A percentile compares a stretch with the other conserved stretches of the same genome.
Conservation (phyloP, 2,797 vertebrate species). For the Aldrovandia affinis region DNA sequence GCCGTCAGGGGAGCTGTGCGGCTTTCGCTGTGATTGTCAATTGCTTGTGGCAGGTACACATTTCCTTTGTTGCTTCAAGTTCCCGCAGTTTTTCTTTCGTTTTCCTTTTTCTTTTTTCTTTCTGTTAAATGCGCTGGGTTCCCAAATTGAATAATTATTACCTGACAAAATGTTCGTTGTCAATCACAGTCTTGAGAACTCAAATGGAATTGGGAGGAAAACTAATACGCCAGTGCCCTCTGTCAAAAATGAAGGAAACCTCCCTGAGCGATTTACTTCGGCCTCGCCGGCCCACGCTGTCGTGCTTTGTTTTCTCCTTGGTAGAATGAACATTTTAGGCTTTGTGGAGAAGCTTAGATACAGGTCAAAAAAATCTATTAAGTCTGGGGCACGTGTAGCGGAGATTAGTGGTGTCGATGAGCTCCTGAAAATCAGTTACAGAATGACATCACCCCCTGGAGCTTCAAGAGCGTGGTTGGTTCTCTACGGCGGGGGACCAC, state of each 20-base stretch:
- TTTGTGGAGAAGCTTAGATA: background rate
- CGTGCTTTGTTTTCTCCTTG: too few species aligned
- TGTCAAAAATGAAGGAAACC: background rate
- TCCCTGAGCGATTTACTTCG: background rate
- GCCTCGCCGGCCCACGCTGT: background rate
- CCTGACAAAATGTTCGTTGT: background rate
- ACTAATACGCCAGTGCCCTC: background rate
- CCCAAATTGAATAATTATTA: background rate
- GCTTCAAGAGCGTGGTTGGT: background rate
- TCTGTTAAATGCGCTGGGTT: background rate
- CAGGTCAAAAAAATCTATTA: background rate
- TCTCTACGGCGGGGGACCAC: too few species aligned
- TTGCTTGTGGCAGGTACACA: slow-evolving; percentile 4
- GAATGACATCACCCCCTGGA: background rate
- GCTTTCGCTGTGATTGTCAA: background rate
- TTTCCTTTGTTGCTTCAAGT: background rate
- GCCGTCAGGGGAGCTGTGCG: background rate
- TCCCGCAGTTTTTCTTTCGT: background rate
- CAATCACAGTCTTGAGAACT: background rate
- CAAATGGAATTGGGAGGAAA: background rate
- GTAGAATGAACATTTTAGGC: background rate
- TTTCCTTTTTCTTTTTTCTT: background rate
- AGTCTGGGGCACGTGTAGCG: background rate
- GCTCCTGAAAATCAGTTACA: too few species aligned
- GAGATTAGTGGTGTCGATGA: background rate